Evolutionary conservation across 1,140 invertebrate species (phyloP), one percentile per base, ranked within the genome.

Genomic region (Galleria mellonella): DNA sequence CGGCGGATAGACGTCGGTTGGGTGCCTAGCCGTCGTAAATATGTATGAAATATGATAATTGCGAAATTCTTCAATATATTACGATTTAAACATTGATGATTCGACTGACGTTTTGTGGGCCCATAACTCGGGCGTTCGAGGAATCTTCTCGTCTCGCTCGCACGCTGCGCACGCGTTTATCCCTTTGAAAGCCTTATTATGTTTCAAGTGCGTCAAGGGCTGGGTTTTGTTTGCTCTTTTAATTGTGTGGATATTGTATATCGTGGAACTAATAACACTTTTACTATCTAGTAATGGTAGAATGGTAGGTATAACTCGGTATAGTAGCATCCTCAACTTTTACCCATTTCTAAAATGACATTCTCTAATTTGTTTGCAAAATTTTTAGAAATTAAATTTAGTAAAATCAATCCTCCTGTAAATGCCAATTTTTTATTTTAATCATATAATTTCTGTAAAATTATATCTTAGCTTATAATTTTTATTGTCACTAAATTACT

Each of bases 1-100:
- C 62, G 53, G 66, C 43, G 71, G 72, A 81, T 81, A 71, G 70
- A 76, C 60, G 75, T 83, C 76, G 63, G 65, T 66, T 65, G 63
- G 47, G 51, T 63, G 69, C 73, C 79, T 85, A 85, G 79, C 77
- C 71, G 68, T 83, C 82, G 82, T 85, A 85, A 85, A 85, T 72
- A 76, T 61, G 64, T 73, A 76, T 85, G 82, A 85, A 82, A 76
- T 85, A 85, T 85, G 78, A 85, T 85, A 85, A 85, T 85, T 85
- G 78, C 75, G 55, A 83, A 83, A 83, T 82, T 85, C 82, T 85
- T 73, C 69, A 82, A 82, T 83, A 83, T 83, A 85, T 84, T 83
- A 79, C 70, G 74, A 82, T 83, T 82, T 75, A 71, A 81, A 74
- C 81, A 83, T 84, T 84, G 76, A 81, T 71, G 78, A 82, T 79